Base-by-base conservation (phyloP, 2,888 invertebrate species). In the Phaedon cochleariae region DNA sequence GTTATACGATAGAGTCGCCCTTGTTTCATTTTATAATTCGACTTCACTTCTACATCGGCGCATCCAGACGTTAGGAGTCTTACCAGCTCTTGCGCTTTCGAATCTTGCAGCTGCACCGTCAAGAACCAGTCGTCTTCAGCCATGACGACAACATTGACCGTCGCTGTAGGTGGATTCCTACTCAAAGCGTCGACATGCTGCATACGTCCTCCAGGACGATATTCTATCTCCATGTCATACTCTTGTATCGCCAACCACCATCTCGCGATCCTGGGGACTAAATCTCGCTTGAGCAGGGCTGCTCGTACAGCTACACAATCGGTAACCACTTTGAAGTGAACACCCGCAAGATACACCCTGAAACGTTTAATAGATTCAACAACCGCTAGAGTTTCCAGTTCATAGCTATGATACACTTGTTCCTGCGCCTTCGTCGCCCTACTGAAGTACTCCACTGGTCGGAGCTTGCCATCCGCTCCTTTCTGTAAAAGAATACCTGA, bases 21-120 rank as follows among this genome's bases (percentile, higher is more conserved):
- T n/a, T n/a, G n/a, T n/a, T n/a, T n/a, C n/a, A n/a, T n/a, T n/a
- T n/a, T n/a, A n/a, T n/a, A 68, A 6, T 34, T 31, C 12, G 41
- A 37, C 22, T 65, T 68, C 0, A 70, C 17, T 26, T 65, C 41
- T 37, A 54, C 49, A 45, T 68, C 64, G 6, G 54, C 68, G 7
- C 31, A 21, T 18, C 62, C 62, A 6, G 22, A 29, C 18, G 12
- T 41, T 37, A 71, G 41, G 34, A 41, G 15, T 17, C 31, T 64
- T 1, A 71, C 53, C 1, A 72, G 53, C 15, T 46, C 49, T 48
- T 71, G 64, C 31, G 59, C 57, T 58, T 59, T 62, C 20, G 46
- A 20, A 34, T 69, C 69, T 45, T 69, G 70, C 37, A 71, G 17
- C 53, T 72, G 72, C n/a, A n/a, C n/a, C n/a, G n/a, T n/a, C n/a